Evolutionary conservation across 1,140 invertebrate species (phyloP), one percentile per base, ranked within the genome.

Genomic region (Latrodectus geometricus): DNA sequence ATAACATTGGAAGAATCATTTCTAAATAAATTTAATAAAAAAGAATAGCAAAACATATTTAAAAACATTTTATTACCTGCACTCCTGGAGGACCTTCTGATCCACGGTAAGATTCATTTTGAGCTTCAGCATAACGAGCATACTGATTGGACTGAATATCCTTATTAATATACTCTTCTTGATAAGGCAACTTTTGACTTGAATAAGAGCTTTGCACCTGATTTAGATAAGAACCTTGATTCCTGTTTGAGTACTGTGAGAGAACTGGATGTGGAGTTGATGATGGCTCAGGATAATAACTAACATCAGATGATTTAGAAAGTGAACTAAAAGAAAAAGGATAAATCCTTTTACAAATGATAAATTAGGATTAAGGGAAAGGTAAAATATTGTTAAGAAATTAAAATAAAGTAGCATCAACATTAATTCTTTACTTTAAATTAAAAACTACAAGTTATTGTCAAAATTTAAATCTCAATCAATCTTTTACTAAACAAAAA

Each of bases 161-260:
- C 56, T 86, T 86, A n/a, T 56, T 69, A 23, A 35, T 56, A 48
- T 48, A 86, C 7, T 84, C 81, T 61, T 56, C 73, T 68, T 75
- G 81, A 35, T 84, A 84, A 68, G 61, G 74, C 74, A 85, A 49
- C 54, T 85, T 85, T 74, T 85, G 83, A 85, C 56, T 85, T 23
- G 83, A 20, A 70, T 77, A 85, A 48, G 83, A 35, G n/a, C 52
- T 85, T 65, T 69, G 73, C 66, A 23, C 9, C 11, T 75, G 74
- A 70, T 77, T 85, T n/a, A 77, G 4, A 20, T 85, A 85, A 74
- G 61, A n/a, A 54, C 52, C 54, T 74, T 72, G 80, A 61, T 70
- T 77, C 69, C 61, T 35, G 21, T 20, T 56, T 48, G 70, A 48
- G 35, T 48, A 48, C 35, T 17, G 21, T 35, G 17, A 11, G 12